These are phyloP conservation scores for Halcyon leucocephala DNA, from an alignment of 2,797 vertebrate species.

Conservation along the genomic window DNA sequence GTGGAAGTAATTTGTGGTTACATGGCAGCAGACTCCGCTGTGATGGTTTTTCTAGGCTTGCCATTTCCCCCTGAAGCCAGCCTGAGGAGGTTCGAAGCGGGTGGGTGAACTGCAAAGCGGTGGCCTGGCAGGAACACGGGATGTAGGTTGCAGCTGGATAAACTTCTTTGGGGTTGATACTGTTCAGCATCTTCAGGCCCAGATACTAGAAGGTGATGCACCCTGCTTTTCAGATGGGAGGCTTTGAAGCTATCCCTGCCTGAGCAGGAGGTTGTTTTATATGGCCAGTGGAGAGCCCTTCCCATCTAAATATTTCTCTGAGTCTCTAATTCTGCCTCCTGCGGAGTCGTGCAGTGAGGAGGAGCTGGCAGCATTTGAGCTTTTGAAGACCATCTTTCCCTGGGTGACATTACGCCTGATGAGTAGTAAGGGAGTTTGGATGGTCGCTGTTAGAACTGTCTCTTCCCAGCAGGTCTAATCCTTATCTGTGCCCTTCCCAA, in stretches of 20 bases:
- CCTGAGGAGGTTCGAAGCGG: neutral
- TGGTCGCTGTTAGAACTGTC: neutral
- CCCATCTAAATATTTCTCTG: neutral
- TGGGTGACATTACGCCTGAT: neutral
- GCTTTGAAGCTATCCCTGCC: neutral
- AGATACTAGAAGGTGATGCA: neutral
- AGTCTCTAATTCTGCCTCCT: neutral
- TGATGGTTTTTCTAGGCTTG: neutral
- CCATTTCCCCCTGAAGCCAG: neutral
- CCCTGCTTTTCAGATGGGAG: neutral
- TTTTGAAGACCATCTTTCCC: neutral
- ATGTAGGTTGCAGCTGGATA: neutral
- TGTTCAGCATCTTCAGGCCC: neutral
- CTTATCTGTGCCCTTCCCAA: neutral
- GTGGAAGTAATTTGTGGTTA: neutral
- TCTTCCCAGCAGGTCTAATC: neutral
- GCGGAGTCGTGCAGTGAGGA: neutral
- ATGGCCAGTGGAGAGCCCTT: neutral
- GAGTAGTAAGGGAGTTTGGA: neutral
- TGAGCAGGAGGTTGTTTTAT: neutral
- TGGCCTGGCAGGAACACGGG: neutral
- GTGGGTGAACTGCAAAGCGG: neutral
- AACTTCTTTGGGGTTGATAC: neutral
- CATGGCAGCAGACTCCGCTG: neutral
- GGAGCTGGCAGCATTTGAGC: neutral